phyloP scores from a whole-genome alignment of 2,888 invertebrate species.

The Limnephilus marmoratus region DNA sequence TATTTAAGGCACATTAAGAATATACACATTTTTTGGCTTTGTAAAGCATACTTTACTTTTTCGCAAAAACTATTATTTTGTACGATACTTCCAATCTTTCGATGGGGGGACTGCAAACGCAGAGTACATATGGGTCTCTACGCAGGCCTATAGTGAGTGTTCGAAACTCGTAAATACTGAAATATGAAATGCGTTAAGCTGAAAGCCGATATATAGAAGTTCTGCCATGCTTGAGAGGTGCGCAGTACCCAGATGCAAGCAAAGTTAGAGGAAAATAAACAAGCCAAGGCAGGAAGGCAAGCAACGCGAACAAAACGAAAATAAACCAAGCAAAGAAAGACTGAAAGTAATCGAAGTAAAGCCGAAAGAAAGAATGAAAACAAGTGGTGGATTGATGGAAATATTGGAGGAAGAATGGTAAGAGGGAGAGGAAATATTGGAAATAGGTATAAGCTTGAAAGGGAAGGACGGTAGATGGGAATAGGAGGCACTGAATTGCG shows the following conservation, averaged over 20 bases:
- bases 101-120: background rate
- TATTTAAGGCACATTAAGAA: too few species aligned
- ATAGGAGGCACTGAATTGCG: background rate
- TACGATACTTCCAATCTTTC: background rate
- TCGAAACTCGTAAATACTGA: background rate
- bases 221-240: background rate
- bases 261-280: background rate
- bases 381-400: background rate
- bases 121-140: background rate
- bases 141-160: background rate
- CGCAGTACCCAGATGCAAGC: background rate
- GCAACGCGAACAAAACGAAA: background rate
- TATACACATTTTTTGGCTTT: too few species aligned
- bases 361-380: background rate
- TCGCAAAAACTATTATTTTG: too few species aligned
- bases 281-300: background rate
- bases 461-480: background rate
- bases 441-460: background rate
- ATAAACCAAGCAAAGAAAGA: background rate
- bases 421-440: background rate
- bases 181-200: background rate
- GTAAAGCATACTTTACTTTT: too few species aligned
- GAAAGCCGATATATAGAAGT: background rate
- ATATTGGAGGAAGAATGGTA: background rate
- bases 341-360: background rate